Percentiles rank a stretch among this genome's conserved stretches.
phyloP scores from a whole-genome alignment of 2,797 vertebrate species.

The Emys orbicularis region DNA sequence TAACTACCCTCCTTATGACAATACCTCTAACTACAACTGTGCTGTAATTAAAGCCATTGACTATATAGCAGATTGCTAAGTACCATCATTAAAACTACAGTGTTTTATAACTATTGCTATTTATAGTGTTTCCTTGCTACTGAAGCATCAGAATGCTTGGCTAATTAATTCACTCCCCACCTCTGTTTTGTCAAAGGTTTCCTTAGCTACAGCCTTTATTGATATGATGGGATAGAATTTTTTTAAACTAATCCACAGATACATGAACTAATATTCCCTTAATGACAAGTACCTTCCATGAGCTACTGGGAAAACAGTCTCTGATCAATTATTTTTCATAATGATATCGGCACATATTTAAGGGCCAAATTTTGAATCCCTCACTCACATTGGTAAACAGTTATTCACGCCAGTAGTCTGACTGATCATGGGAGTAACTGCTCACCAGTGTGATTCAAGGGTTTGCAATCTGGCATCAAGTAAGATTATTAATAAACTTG shows the following conservation, averaged over 20 bases:
- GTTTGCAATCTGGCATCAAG: background rate
- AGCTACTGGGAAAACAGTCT: background rate
- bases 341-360: background rate
- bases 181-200: background rate
- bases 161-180: constrained; percentile 8
- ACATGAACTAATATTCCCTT: background rate
- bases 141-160: background rate
- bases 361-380: too few relatives aligned
- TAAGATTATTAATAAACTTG: background rate
- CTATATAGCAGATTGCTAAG: constrained; percentile 9
- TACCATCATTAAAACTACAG: constrained; percentile 3
- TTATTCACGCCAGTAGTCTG: background rate
- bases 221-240: background rate
- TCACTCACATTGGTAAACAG: background rate
- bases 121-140: constrained; percentile 1
- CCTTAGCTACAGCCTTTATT: background rate
- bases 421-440: background rate
- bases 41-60: constrained; percentile 35
- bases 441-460: background rate
- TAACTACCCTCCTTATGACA: constrained; percentile 8
- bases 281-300: background rate
- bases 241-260: background rate
- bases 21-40: background rate
- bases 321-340: background rate
- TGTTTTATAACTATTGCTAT: constrained; percentile 32